Evolutionary conservation across 2,113 vertebrate species (phyloP).

Genomic region (Pomatorhinus ruficollis): DNA sequence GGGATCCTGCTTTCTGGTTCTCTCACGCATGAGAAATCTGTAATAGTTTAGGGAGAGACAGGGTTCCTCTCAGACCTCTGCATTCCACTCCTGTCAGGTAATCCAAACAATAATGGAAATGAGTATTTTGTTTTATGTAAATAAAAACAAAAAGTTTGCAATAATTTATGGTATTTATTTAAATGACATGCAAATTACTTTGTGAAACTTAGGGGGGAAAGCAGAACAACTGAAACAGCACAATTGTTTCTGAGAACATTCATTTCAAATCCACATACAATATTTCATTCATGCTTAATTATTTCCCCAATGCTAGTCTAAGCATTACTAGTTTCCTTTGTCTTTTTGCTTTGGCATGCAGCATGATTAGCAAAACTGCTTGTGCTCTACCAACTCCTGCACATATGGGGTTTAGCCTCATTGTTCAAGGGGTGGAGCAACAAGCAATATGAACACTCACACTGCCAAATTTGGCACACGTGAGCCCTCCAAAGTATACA

Average conservation of each 20-base stretch:
- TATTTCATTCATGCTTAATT: constrained; percentile 57
- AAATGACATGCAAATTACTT: constrained; percentile 63
- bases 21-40: neutral
- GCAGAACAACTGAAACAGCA: constrained; percentile 36
- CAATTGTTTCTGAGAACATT: constrained; percentile 55
- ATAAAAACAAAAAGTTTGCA: constrained; percentile 45
- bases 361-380: constrained; percentile 33
- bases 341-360: constrained; percentile 54
- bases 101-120: constrained; percentile 32
- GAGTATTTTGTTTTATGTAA: constrained; percentile 52
- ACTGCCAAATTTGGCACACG: constrained; percentile 43
- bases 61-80: neutral
- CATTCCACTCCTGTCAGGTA: constrained; percentile 5
- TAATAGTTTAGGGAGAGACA: neutral
- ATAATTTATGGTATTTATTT: constrained; percentile 54
- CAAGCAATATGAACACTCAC: neutral
- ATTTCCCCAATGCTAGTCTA: constrained; percentile 38
- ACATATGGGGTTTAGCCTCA: constrained; percentile 52
- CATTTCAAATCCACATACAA: constrained; percentile 46
- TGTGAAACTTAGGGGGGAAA: constrained; percentile 20
- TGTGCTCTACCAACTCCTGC: constrained; percentile 10
- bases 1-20: neutral
- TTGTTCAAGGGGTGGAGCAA: constrained; percentile 61
- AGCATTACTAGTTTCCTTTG: constrained; percentile 56
- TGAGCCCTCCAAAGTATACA: constrained; percentile 32